Conservation (phyloP, 92 coral and sea anemone genomes). For the Zoanthus sociatus region DNA sequence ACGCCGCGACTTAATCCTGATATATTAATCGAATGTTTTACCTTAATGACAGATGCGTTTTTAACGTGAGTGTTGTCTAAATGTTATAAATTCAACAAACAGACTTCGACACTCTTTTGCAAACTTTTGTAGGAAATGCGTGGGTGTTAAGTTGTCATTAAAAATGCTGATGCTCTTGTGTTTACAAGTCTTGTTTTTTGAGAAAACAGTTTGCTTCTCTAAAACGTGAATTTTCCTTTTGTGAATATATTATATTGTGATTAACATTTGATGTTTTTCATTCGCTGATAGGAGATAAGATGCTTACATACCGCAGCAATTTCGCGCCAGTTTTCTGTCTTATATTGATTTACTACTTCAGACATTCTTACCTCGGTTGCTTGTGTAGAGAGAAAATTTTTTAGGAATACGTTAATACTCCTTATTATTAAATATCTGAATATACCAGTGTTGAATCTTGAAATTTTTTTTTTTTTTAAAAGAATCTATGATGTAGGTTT, state of each 20-base stretch:
- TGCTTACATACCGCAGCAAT: too few relatives aligned
- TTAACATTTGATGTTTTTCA: neutral
- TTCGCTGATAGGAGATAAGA: too few relatives aligned
- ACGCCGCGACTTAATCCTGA: neutral
- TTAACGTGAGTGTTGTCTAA: neutral
- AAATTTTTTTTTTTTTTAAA: too few relatives aligned
- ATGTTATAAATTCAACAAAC: conserved; percentile 2
- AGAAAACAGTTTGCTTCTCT: neutral
- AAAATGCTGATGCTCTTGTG: neutral
- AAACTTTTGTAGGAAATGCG: neutral
- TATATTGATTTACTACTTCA: too few relatives aligned
- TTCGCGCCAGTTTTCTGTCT: too few relatives aligned
- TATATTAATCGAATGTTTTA: neutral
- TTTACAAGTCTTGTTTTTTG: neutral
- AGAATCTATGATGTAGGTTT: too few relatives aligned
- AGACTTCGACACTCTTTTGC: neutral
- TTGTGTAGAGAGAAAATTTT: too few relatives aligned
- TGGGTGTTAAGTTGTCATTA: neutral
- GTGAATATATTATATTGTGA: neutral
- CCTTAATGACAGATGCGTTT: conserved; percentile 17
- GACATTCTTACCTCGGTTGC: too few relatives aligned
- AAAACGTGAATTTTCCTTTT: neutral
- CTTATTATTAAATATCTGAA: too few relatives aligned
- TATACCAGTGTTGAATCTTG: too few relatives aligned
- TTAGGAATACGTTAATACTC: too few relatives aligned